Evolutionary conservation across 2,888 invertebrate genomes (phyloP).

Genomic region (Malthinus flaveolus): DNA sequence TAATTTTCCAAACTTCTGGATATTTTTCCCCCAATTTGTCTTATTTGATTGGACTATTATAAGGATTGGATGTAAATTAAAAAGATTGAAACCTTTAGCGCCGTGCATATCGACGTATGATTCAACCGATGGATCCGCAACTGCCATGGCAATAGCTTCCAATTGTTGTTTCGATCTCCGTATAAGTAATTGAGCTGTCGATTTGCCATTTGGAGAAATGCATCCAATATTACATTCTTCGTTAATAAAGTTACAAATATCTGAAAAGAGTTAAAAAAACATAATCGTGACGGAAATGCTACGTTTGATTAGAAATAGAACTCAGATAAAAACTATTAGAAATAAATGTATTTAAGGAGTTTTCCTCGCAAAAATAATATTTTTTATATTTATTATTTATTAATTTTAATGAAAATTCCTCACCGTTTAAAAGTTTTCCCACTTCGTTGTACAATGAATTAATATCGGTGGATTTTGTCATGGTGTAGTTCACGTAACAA

Average conservation of each 20-base stretch:
- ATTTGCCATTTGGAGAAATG: conserved; percentile 20
- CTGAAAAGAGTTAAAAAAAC: conserved; percentile 13
- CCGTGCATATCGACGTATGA: conserved; percentile 24
- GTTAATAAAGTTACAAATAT: conserved; percentile 30
- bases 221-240: conserved; percentile 25
- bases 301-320: too few species aligned
- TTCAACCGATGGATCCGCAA: conserved; percentile 9
- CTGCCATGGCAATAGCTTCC: conserved; percentile 6
- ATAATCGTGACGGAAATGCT: too few species aligned
- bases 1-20: too few species aligned
- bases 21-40: too few species aligned
- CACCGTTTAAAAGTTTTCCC: conserved; percentile 4
- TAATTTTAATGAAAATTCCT: not conserved
- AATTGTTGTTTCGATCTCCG: conserved; percentile 27
- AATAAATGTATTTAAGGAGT: too few species aligned
- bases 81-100: conserved; percentile 8
- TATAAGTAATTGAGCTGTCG: conserved; percentile 22
- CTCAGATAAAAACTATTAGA: too few species aligned
- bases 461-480: not conserved
- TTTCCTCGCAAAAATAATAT: not conserved
- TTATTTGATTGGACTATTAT: not conserved
- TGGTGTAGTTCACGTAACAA: not conserved
- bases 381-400: not conserved
- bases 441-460: not conserved
- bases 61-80: too few species aligned